These are phyloP conservation scores for Lophura swinhoii DNA, from an alignment of 2,797 vertebrate genomes.

Conservation along the genomic window DNA sequence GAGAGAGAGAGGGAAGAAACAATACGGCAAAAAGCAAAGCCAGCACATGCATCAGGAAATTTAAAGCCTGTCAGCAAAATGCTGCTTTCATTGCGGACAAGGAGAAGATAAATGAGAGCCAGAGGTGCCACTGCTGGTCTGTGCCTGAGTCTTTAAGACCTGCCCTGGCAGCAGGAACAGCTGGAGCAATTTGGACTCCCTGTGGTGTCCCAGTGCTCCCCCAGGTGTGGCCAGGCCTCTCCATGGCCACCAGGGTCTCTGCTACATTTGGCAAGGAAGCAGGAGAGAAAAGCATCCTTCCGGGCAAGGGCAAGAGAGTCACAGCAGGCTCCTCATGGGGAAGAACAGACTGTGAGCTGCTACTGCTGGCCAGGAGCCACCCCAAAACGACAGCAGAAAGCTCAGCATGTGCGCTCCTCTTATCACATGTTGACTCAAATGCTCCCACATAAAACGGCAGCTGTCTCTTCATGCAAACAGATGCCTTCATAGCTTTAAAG, in stretches of 20 bases:
- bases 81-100: not conserved
- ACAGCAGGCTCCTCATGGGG: not conserved
- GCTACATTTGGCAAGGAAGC: not conserved
- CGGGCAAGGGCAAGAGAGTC: not conserved
- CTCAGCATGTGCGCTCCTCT: not conserved
- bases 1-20: not conserved
- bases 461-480: slow-evolving; percentile 23
- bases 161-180: not conserved
- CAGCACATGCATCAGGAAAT: not conserved
- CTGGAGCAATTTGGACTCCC: fast-evolving
- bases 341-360: not conserved
- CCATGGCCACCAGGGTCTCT: not conserved
- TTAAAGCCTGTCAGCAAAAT: not conserved
- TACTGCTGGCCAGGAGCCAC: not conserved
- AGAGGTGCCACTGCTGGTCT: not conserved
- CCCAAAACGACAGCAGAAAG: not conserved
- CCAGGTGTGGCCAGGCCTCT: not conserved
- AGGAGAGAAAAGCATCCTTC: not conserved
- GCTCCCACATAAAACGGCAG: slow-evolving; percentile 39
- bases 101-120: not conserved
- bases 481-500: not conserved
- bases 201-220: fast-evolving
- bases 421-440: not conserved
- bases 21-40: not conserved
- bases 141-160: not conserved